Evolutionary conservation across 2,113 vertebrate species (phyloP).

Genomic region (Dasypus novemcinctus): DNA sequence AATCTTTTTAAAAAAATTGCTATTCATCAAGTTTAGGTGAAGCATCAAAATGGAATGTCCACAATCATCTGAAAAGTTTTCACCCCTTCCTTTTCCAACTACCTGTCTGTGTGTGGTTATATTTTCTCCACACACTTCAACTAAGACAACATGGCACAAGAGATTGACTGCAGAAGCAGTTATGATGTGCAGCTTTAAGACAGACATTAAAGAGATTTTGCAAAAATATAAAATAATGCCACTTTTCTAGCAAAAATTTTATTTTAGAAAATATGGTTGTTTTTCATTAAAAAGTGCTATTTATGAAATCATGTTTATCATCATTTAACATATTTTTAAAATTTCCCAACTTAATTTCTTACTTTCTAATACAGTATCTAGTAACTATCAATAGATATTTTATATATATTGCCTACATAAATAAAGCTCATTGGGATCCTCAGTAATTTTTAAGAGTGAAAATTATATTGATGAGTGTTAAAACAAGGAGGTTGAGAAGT

Average conservation of each 20-base stretch:
- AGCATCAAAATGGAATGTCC: neutral
- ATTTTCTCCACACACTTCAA: neutral
- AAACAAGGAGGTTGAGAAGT: neutral
- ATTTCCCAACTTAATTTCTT: too few relatives aligned
- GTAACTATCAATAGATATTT: neutral
- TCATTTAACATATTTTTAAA: neutral
- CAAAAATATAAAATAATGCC: neutral
- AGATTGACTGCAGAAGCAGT: neutral
- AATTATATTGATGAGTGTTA: neutral
- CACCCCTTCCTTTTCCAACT: too few relatives aligned
- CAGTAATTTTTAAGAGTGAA: neutral
- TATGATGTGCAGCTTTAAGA: neutral
- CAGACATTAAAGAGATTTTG: neutral
- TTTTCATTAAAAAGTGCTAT: neutral
- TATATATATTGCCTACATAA: neutral
- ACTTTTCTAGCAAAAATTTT: neutral
- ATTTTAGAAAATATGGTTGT: neutral
- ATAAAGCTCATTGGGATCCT: neutral
- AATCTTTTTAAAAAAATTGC: neutral
- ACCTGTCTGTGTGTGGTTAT: accelerated
- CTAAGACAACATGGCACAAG: neutral
- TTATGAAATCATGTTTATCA: neutral
- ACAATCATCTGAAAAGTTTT: neutral
- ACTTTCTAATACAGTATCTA: neutral
- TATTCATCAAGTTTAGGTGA: neutral